phyloP scores from a whole-genome alignment of 2,888 invertebrate genomes.

The Dione juno region DNA sequence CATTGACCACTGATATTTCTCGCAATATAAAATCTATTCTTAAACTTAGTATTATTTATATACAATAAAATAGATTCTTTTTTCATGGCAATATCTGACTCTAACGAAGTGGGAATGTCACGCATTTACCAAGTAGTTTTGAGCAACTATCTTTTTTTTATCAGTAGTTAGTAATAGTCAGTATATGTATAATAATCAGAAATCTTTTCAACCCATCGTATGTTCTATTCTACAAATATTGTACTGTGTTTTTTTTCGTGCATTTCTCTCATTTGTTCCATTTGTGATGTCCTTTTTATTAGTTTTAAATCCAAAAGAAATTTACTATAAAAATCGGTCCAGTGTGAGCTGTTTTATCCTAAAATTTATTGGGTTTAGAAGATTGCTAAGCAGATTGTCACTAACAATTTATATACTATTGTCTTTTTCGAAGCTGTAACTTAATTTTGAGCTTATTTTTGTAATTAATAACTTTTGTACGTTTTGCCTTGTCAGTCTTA shows the following conservation, averaged over 20 bases:
- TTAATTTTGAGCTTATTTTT: not conserved
- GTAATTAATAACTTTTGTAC: not conserved
- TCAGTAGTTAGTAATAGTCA: conserved; percentile 24
- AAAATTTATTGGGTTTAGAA: conserved; percentile 19
- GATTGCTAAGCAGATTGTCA: conserved; percentile 28
- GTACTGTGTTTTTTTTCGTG: too few species aligned
- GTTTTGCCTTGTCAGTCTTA: not conserved
- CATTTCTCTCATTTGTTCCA: not conserved
- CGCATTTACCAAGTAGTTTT: conserved; percentile 19
- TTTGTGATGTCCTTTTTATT: conserved; percentile 4
- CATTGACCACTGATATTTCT: too few species aligned
- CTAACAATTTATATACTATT: conserved; percentile 24
- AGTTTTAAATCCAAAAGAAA: not conserved
- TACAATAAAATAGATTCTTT: not conserved
- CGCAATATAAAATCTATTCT: too few species aligned
- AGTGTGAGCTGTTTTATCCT: not conserved
- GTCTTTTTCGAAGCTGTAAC: not conserved
- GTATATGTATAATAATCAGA: conserved; percentile 26
- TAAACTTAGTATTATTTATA: too few species aligned
- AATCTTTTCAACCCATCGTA: conserved; percentile 33
- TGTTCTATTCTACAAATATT: not conserved
- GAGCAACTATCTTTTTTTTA: conserved; percentile 1
- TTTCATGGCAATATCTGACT: conserved; percentile 9
- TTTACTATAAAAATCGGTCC: not conserved
- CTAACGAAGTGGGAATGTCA: conserved; percentile 27